These are phyloP conservation scores for Zaprionus tsacasi DNA, from an alignment of 1,140 invertebrate species.

Conservation along the genomic window DNA sequence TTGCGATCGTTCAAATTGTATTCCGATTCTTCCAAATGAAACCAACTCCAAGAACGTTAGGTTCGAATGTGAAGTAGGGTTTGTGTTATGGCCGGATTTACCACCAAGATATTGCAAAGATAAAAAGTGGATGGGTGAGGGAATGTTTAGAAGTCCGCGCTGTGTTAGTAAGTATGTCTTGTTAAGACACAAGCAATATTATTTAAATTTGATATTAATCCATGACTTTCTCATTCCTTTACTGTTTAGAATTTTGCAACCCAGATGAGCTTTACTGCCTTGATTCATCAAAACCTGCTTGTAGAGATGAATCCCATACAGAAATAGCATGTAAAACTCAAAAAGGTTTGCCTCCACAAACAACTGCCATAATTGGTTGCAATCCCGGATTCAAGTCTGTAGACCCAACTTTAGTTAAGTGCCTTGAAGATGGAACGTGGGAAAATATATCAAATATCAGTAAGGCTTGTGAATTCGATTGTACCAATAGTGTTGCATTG, in stretches of 20 bases:
- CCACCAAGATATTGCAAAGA: background rate
- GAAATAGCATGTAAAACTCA: too few relatives aligned
- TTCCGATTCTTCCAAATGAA: too few relatives aligned
- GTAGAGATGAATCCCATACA: background rate
- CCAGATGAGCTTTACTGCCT: background rate
- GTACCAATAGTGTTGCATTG: accelerated
- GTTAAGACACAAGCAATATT: background rate
- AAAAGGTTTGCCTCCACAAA: background rate
- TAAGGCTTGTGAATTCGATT: constrained; percentile 4
- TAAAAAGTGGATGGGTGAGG: accelerated
- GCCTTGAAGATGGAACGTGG: constrained; percentile 29
- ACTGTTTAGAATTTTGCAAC: constrained; percentile 9
- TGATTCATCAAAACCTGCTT: background rate
- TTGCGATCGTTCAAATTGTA: background rate
- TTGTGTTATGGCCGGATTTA: background rate
- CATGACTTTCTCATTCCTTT: background rate
- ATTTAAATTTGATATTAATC: background rate
- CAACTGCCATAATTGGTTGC: background rate
- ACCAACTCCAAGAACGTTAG: background rate
- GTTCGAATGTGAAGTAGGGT: constrained; percentile 1
- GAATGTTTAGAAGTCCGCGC: background rate
- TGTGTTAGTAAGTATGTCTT: constrained; percentile 30
- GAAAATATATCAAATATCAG: background rate
- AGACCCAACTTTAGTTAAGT: background rate
- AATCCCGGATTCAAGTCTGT: background rate